Percentiles rank a stretch among this genome's conserved stretches.
phyloP scores from a whole-genome alignment of 2,888 invertebrate species.

The Tinea trinotella region DNA sequence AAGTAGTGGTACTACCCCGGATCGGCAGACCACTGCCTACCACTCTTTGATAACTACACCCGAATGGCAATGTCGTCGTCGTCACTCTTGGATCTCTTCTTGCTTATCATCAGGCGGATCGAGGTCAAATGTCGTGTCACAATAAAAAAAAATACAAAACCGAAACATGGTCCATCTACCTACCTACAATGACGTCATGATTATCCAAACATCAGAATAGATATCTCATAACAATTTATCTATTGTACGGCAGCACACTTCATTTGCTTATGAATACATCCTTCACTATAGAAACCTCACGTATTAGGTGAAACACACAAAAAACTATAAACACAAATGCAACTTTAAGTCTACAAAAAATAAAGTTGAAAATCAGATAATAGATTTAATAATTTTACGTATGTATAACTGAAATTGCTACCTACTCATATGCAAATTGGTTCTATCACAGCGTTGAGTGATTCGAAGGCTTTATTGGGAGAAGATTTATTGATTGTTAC shows the following conservation, averaged over 20 bases:
- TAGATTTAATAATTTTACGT: not conserved
- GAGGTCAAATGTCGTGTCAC: too few relatives aligned
- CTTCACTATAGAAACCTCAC: not conserved
- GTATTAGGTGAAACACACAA: not conserved
- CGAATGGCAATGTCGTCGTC: too few relatives aligned
- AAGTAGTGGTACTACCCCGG: too few relatives aligned
- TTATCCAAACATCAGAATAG: constrained; percentile 25
- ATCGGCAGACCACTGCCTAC: too few relatives aligned
- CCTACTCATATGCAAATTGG: constrained; percentile 18
- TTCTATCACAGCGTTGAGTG: constrained; percentile 18
- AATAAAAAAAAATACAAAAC: too few relatives aligned
- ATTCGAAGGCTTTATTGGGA: constrained; percentile 14
- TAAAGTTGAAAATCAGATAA: not conserved
- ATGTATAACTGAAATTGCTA: not conserved
- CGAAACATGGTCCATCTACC: too few relatives aligned
- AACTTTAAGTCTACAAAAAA: not conserved
- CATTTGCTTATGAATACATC: constrained; percentile 31
- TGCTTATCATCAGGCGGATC: too few relatives aligned
- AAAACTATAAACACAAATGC: not conserved
- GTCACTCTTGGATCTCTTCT: too few relatives aligned
- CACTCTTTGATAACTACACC: too few relatives aligned
- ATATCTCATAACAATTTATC: constrained; percentile 22
- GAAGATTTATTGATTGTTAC: constrained; percentile 16
- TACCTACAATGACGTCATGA: not conserved
- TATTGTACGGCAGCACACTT: constrained; percentile 26